Percentiles rank a stretch among this genome's conserved stretches.
Conservation (phyloP, 1,140 invertebrate genomes). For the Pteromalus puparum region DNA sequence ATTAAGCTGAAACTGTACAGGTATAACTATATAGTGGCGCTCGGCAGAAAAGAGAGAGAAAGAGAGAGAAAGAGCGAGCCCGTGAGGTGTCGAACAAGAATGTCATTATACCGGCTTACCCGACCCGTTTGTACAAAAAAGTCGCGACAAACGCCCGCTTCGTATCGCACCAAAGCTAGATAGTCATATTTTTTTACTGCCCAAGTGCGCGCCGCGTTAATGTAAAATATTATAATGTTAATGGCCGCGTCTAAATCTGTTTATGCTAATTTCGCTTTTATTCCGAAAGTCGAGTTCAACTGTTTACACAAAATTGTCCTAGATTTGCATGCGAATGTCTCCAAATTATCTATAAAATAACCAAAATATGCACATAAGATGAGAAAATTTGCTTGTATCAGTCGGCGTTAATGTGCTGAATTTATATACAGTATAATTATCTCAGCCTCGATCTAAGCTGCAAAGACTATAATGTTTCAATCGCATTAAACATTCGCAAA, state of each 20-base stretch:
- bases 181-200: constrained; percentile 17
- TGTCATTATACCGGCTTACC: constrained; percentile 22
- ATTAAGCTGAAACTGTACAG: neutral
- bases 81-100: constrained; percentile 13
- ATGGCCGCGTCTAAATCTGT: constrained; percentile 10
- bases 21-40: no score
- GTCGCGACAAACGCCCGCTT: neutral
- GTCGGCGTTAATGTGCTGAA: neutral
- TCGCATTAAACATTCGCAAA: neutral
- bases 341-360: neutral
- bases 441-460: no score
- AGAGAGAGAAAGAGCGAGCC: neutral
- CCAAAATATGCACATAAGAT: neutral
- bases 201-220: neutral
- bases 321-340: neutral
- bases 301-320: constrained; percentile 7
- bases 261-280: constrained; percentile 22
- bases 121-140: constrained; percentile 16
- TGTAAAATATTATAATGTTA: constrained; percentile 35
- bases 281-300: neutral
- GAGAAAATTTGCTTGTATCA: neutral
- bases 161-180: neutral
- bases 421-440: no score
- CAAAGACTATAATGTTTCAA: constrained; percentile 11
- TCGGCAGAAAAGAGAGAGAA: no score